A percentile compares a stretch with the other conserved stretches of the same genome.
Evolutionary conservation across 1,140 invertebrate species (phyloP).

Genomic region (Drosophila bocqueti): DNA sequence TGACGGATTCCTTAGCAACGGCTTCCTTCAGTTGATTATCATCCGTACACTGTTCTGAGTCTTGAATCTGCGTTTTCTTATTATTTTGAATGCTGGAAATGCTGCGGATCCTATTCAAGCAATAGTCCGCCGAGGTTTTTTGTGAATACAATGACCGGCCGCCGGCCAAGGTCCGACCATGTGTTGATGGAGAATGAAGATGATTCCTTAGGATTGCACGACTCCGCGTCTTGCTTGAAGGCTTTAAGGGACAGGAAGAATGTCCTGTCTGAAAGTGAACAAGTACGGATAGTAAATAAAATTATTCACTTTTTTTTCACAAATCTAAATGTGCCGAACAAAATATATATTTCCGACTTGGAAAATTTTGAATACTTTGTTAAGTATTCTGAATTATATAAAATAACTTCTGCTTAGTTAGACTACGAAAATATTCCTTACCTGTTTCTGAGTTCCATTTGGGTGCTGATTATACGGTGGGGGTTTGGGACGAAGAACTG

Average conservation of each 20-base stretch:
- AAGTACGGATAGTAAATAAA: not conserved
- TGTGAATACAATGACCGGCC: not conserved
- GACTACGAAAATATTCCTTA: not conserved
- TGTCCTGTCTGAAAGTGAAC: no score
- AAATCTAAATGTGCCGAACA: no score
- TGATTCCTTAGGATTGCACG: not conserved
- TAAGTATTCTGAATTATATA: no score
- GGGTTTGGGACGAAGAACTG: not conserved
- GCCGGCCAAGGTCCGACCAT: conserved; percentile 1
- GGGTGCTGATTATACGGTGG: not conserved
- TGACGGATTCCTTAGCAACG: not conserved
- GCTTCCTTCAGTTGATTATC: conserved; percentile 11
- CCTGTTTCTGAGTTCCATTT: conserved; percentile 8
- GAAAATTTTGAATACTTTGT: not conserved
- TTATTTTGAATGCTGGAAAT: conserved; percentile 9
- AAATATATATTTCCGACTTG: no score
- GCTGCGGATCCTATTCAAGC: conserved; percentile 28
- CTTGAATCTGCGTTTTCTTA: not conserved
- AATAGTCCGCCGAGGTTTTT: not conserved
- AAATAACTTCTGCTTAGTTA: no score
- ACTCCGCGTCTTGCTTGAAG: not conserved
- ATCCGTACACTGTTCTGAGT: conserved; percentile 4
- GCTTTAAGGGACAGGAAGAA: not conserved
- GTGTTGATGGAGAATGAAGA: not conserved
- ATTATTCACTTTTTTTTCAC: not conserved